Evolutionary conservation across 64 coral and sea anemone species (phyloP).

Genomic region (Hydrozoanthus tunicans): DNA sequence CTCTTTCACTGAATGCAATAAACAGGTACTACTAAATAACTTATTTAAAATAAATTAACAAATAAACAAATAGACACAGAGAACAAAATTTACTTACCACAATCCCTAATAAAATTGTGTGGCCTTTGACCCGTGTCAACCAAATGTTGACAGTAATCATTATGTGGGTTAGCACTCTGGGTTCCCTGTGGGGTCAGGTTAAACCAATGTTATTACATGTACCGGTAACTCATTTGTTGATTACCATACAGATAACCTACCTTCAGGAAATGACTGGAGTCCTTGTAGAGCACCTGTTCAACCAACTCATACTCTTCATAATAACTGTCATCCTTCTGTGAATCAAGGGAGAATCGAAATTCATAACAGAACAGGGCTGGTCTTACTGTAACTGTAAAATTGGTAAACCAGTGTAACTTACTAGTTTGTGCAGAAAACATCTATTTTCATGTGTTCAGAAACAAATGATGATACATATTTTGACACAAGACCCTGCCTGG

Average conservation of each 20-base stretch:
- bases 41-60: neutral
- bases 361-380: no score
- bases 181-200: constrained; percentile 75
- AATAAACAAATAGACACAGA: neutral
- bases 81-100: constrained; percentile 62
- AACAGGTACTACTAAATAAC: neutral
- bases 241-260: constrained; percentile 7
- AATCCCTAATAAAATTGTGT: constrained; percentile 98
- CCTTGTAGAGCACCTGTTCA: constrained; percentile 90
- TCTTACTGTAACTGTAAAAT: neutral
- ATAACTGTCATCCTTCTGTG: constrained; percentile 71
- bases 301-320: constrained; percentile 79
- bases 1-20: neutral
- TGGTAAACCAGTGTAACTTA: neutral
- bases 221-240: neutral
- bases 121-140: constrained; percentile 96
- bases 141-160: constrained; percentile 99
- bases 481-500: no score
- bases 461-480: no score
- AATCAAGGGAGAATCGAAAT: neutral
- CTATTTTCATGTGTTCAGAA: no score
- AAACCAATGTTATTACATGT: neutral
- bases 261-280: constrained; percentile 99
- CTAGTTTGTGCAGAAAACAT: neutral
- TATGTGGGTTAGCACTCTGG: constrained; percentile 99